Evolutionary conservation across 2,797 vertebrate genomes (phyloP), one percentile per base, ranked within the genome.

Genomic region (Gobio occitaniae): DNA sequence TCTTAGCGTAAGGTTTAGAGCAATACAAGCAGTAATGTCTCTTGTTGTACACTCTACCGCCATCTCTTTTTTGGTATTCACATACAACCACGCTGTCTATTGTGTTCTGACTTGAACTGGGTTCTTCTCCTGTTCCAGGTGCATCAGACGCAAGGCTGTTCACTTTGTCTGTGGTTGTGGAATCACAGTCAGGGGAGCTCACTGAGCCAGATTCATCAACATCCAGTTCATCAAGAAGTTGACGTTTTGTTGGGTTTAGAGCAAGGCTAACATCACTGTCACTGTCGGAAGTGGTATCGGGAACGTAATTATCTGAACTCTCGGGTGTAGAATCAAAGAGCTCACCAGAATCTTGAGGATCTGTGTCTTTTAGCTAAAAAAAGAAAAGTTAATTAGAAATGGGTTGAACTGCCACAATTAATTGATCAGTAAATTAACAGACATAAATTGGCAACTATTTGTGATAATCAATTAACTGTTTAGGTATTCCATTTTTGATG

Each of bases 331-430:
- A 83, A 54, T 89, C 76, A 70, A 80, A 87, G 3, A 90, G 72
- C 12, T 91, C 36, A 38, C n/a, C 52, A 54, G 83, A 87, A 77
- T 78, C 79, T 65, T 84, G 48, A 65, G 63, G 70, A 85, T 61
- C 19, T 3, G 41, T 32, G 36, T 87, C 41, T 86, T 86, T 87
- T 47, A 90, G 90, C 85, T 89, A 66, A 82, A 87, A 86, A 83
- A 11, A 65, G 2, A 41, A 41, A 41, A 41, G 25, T 25, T 25
- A 25, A 1, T 25, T 25, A 25, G 25, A 25, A 25, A 25, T 25
- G 25, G 25, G 25, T 25, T 25, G 25, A 25, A 25, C 25, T 25
- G 25, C 1, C 25, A 25, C 25, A 25, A 25, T 25, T 25, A 25
- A 25, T 25, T 25, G 25, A 25, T 25, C 25, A 25, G 25, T 25